Percentiles rank a stretch among this genome's conserved stretches.
Evolutionary conservation across 2,888 invertebrate species (phyloP).

Genomic region (Ischnus inquisitorius): DNA sequence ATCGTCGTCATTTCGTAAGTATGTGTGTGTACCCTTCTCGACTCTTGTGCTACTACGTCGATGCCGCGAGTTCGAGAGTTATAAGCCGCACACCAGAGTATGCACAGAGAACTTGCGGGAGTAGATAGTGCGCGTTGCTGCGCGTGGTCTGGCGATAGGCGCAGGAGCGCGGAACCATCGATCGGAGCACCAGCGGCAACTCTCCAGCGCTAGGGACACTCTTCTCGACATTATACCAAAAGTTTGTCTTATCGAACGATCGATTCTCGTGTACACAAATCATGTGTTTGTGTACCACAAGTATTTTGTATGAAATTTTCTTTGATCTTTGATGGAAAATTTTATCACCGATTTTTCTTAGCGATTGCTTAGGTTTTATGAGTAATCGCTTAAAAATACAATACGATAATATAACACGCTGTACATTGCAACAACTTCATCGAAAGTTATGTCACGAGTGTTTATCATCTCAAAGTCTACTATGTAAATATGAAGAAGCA

Average conservation of each 20-base stretch:
- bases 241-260: not conserved
- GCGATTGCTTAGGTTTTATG: no score
- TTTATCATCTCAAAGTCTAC: no score
- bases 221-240: conserved; percentile 1
- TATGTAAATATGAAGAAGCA: no score
- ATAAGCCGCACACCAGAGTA: conserved; percentile 14
- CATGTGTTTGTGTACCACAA: conserved; percentile 6
- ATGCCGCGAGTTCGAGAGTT: conserved; percentile 21
- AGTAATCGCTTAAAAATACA: no score
- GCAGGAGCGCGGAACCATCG: conserved; percentile 73
- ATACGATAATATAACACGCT: no score
- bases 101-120: not conserved
- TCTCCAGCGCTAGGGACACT: conserved; percentile 30
- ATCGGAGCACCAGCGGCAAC: conserved; percentile 59
- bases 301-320: not conserved
- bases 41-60: conserved; percentile 23
- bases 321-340: not conserved
- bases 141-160: conserved; percentile 70
- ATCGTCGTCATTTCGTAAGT: conserved; percentile 21
- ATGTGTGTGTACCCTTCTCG: conserved; percentile 25
- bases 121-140: conserved; percentile 48
- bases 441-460: no score
- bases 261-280: not conserved
- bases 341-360: not conserved
- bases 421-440: no score